Evolutionary conservation across 2,888 invertebrate species (phyloP), one percentile per base, ranked within the genome.

Genomic region (Deroplatys truncata): DNA sequence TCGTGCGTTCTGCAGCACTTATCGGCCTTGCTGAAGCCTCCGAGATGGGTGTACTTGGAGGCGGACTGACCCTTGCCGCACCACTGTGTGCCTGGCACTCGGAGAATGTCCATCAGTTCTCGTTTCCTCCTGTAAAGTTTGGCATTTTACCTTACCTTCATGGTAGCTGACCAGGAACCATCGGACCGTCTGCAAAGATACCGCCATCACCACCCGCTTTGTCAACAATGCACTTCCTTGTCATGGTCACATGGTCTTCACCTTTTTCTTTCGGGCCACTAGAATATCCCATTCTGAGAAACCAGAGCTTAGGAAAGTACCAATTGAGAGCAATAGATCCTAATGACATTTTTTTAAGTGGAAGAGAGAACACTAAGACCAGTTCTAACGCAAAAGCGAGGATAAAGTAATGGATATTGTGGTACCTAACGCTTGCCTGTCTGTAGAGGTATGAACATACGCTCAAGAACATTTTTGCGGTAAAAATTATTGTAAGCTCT

Each of bases 1-100:
- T 98, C 98, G 93, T 98, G 98, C 91, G 96, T 96, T 82, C 98
- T 94, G 91, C 94, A 94, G 93, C 98, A 98, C 91, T 96, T 94
- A 92, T 98, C 98, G 28, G 98, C 97, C 90, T 95, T 95, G 82
- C 97, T 96, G 93, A 98, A 97, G 84, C 97, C 97, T 15, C 98
- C 98, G 85, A 98, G 95, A 92, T 98, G 96, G 89, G 97, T 97
- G 93, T 97, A 97, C 91, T 96, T 96, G 84, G 96, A 95, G 9
- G 98, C 98, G 0, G 96, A 95, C 92, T 96, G 96, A 1, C 98
- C 98, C 92, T 97, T 97, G 35, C 98, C 98, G 93, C 98, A 98
- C 98, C 98, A 98, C 93, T 97, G 97, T 0, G 98, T 98, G 86
- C 98, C 98, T 0, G 98, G 98, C 86, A 98, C 96, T 91, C 97